phyloP scores from a whole-genome alignment of 2,888 invertebrate species.

The Caenorhabditis sp. region DNA sequence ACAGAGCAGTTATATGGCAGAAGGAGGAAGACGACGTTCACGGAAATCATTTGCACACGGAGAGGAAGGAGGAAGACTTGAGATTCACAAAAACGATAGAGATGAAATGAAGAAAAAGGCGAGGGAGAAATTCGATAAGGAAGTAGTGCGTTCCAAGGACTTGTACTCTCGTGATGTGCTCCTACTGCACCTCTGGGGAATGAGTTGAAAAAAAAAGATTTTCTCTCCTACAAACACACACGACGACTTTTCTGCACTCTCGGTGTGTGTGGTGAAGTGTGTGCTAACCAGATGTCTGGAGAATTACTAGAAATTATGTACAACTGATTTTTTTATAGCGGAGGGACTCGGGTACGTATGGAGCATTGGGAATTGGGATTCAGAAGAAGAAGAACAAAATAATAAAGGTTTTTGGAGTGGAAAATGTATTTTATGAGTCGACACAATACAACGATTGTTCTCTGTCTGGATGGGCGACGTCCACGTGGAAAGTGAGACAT shows the following conservation, averaged over 20 bases:
- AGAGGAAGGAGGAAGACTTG: not conserved
- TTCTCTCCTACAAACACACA: no score
- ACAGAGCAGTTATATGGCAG: conserved; percentile 26
- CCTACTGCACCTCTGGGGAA: conserved; percentile 11
- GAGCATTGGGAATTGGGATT: not conserved
- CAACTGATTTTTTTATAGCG: no score
- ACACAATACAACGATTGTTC: not conserved
- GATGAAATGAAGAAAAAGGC: conserved; percentile 1
- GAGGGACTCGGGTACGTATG: not conserved
- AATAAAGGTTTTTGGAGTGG: not conserved
- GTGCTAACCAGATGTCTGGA: not conserved
- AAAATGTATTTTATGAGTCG: not conserved
- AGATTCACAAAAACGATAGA: not conserved
- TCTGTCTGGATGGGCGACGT: not conserved
- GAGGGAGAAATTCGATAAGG: conserved; percentile 49
- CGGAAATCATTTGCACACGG: conserved; percentile 21
- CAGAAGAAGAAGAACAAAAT: no score
- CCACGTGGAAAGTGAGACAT: not conserved
- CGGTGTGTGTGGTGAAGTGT: not conserved
- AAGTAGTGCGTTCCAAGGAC: conserved; percentile 48
- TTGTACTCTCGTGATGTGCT: not conserved
- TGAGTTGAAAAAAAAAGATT: not conserved
- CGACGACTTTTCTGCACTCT: not conserved
- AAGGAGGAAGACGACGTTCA: not conserved
- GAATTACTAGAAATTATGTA: no score